These are phyloP conservation scores for Pantherophis vulpinus DNA, from an alignment of 2,797 vertebrate species.

Conservation along the genomic window DNA sequence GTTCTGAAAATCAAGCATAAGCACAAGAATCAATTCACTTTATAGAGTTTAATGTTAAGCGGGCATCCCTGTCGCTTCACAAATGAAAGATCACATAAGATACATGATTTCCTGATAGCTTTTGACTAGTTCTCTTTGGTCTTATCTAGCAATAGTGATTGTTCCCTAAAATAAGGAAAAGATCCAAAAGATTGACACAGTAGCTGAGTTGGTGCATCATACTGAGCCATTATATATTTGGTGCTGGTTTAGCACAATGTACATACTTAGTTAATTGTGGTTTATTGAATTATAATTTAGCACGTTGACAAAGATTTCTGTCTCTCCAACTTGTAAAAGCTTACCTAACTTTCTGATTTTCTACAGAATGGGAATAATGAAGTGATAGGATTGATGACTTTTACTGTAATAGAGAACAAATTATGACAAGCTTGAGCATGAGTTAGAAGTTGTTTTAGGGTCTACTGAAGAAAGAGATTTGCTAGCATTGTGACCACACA, in stretches of 20 bases:
- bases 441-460: not conserved
- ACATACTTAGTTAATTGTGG: not conserved
- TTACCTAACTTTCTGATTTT: not conserved
- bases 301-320: not conserved
- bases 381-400: not conserved
- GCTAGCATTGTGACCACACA: not conserved
- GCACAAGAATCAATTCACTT: not conserved
- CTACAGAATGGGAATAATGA: not conserved
- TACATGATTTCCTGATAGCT: not conserved
- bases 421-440: not conserved
- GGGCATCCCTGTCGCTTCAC: not conserved
- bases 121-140: not conserved
- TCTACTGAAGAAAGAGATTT: not conserved
- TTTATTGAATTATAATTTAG: not conserved
- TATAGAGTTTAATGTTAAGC: not conserved
- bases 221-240: not conserved
- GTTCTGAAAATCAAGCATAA: not conserved
- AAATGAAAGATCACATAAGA: not conserved
- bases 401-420: not conserved
- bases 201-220: not conserved
- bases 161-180: not conserved
- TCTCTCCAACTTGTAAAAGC: not conserved
- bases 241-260: not conserved
- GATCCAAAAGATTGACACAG: not conserved
- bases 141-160: not conserved